A percentile compares a stretch with the other conserved stretches of the same genome.
Evolutionary conservation across 2,888 invertebrate genomes (phyloP).

Genomic region (Tinea pellionella): DNA sequence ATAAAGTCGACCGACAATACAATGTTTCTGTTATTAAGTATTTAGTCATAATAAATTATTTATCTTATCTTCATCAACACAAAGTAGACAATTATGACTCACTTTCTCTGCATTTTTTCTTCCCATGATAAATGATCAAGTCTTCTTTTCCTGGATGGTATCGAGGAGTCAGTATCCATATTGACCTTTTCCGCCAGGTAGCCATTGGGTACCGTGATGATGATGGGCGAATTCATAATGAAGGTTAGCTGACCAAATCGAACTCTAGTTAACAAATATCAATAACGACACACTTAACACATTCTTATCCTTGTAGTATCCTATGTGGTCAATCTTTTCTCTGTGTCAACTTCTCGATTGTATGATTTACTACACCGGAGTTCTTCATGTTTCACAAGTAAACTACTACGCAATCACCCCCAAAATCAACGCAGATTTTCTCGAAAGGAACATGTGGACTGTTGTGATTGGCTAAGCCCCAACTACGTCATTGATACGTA

Average conservation of each 20-base stretch:
- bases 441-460: neutral
- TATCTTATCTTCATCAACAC: neutral
- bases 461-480: neutral
- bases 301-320: neutral
- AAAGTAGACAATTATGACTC: conserved; percentile 33
- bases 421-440: neutral
- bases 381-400: conserved; percentile 2
- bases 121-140: conserved; percentile 88
- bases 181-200: conserved; percentile 47
- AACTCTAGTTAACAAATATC: neutral
- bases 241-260: neutral
- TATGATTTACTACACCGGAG: neutral
- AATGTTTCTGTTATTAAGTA: neutral
- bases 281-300: neutral
- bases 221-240: conserved; percentile 59
- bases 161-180: conserved; percentile 34
- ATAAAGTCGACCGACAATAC: neutral
- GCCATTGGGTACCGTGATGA: conserved; percentile 62
- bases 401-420: conserved; percentile 6
- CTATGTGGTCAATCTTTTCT: neutral
- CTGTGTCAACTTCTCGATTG: neutral
- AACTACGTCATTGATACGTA: neutral
- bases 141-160: conserved; percentile 73
- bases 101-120: conserved; percentile 90
- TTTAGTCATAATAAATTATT: no score